These are phyloP conservation scores for Cheilosia scutellata DNA, from an alignment of 2,888 invertebrate genomes.

Conservation along the genomic window DNA sequence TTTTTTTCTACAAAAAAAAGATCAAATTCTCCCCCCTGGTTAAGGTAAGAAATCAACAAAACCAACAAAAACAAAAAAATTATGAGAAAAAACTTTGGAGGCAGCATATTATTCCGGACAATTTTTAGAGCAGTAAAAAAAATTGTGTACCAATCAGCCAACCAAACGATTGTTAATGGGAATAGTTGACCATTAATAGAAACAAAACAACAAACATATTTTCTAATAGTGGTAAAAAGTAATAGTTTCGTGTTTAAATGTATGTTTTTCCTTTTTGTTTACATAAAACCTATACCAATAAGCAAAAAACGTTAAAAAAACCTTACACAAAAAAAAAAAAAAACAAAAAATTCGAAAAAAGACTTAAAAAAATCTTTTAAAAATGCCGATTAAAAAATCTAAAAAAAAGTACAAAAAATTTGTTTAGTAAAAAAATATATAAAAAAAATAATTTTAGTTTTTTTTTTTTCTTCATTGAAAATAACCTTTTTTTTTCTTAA, in stretches of 20 bases:
- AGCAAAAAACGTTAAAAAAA: constrained; percentile 40
- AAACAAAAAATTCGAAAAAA: constrained; percentile 53
- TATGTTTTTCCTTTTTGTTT: constrained; percentile 71
- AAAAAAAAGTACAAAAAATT: constrained; percentile 75
- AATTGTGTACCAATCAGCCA: constrained; percentile 59
- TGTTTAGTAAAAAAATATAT: constrained; percentile 75
- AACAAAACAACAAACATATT: constrained; percentile 72
- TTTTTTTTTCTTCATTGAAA: constrained; percentile 41
- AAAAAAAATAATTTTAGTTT: constrained; percentile 57
- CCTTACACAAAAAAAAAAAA: constrained; percentile 48
- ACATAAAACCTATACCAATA: constrained; percentile 45
- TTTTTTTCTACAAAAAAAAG: constrained; percentile 42
- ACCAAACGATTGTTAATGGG: constrained; percentile 46
- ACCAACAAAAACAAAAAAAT: constrained; percentile 48
- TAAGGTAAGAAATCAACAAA: constrained; percentile 57
- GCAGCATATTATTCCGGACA: constrained; percentile 64
- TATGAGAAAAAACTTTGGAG: constrained; percentile 6
- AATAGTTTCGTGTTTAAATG: constrained; percentile 72
- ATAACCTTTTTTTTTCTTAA: constrained; percentile 22
- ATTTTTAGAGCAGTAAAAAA: constrained; percentile 47
- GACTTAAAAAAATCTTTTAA: constrained; percentile 63
- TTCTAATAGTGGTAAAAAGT: constrained; percentile 69
- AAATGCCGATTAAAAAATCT: constrained; percentile 69
- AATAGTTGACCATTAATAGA: constrained; percentile 48
- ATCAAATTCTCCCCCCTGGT: constrained; percentile 46